Evolutionary conservation across 2,888 invertebrate genomes (phyloP), one percentile per base, ranked within the genome.

Genomic region (Alsophila aescularia): DNA sequence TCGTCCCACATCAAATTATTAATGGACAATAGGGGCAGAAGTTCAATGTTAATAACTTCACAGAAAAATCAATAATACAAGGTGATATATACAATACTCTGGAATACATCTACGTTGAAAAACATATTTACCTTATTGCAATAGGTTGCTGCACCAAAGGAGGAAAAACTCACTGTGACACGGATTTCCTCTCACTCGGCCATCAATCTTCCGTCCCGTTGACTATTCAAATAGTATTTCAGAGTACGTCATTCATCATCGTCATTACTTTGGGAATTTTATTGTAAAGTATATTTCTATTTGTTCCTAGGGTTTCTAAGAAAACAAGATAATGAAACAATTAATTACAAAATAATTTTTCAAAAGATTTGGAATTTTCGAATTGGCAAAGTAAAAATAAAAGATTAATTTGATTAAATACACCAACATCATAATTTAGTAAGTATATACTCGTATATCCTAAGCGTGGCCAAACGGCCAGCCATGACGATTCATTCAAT

Each of bases 401-500:
- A n/a, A n/a, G n/a, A n/a, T n/a, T n/a, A n/a, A n/a, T n/a, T n/a
- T n/a, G n/a, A n/a, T n/a, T n/a, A n/a, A n/a, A n/a, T n/a, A n/a
- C n/a, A n/a, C n/a, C n/a, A n/a, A n/a, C n/a, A n/a, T n/a, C n/a
- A n/a, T n/a, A n/a, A 10, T 8, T 8, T n/a, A 16, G 14, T 10
- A 42, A 16, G 29, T 16, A n/a, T n/a, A n/a, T n/a, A n/a, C n/a
- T n/a, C n/a, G n/a, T n/a, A 29, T 31, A 37, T 29, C 18, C 24
- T 12, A 9, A 27, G 21, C 31, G 15, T 18, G 27, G 18, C 21
- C 16, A 27, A 27, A 35, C 32, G 59, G 60, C 56, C 66, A 47
- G 35, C 18, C 58, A 41, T 42, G 7, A 34, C 41, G 49, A n/a
- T 66, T 65, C 52, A 50, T 48, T 58, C 49, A 52, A 68, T 67